phyloP scores from a whole-genome alignment of 2,797 vertebrate genomes.

The Clarias pachynema region DNA sequence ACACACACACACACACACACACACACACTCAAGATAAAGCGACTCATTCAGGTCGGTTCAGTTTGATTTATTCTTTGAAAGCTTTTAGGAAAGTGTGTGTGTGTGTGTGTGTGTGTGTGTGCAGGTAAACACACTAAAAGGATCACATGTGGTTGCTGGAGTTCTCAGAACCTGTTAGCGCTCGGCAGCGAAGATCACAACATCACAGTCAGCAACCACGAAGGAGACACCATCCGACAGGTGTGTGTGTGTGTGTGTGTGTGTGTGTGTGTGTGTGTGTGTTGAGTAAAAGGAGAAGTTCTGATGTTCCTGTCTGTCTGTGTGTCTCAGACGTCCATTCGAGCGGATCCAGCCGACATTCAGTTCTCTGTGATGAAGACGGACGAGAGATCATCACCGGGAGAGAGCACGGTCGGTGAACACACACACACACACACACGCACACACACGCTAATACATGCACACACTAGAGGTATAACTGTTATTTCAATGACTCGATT shows the following conservation, averaged over 20 bases:
- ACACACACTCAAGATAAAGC: background rate
- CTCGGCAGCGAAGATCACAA: constrained; percentile 92
- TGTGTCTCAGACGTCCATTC: constrained; percentile 79
- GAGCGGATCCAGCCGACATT: constrained; percentile 86
- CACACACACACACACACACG: background rate
- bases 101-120: constrained; percentile 17
- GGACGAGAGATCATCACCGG: constrained; percentile 81
- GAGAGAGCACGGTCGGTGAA: constrained; percentile 86
- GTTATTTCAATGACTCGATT: background rate
- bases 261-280: background rate
- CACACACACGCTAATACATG: background rate
- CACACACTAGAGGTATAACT: background rate
- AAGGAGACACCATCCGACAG: constrained; percentile 95
- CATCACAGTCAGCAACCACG: constrained; percentile 92
- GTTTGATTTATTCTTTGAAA: background rate
- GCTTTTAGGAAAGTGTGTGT: background rate
- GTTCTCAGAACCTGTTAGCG: constrained; percentile 88
- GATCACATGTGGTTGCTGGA: constrained; percentile 97
- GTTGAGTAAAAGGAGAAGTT: background rate
- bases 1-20: constrained; percentile 16
- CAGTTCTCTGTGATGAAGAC: constrained; percentile 92
- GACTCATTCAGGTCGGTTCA: background rate
- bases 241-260: constrained; percentile 65
- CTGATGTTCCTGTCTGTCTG: constrained; percentile 25
- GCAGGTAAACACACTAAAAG: constrained; percentile 93